Evolutionary conservation across 2,113 vertebrate species (phyloP), one percentile per base, ranked within the genome.

Genomic region (Dasyurus viverrinus): DNA sequence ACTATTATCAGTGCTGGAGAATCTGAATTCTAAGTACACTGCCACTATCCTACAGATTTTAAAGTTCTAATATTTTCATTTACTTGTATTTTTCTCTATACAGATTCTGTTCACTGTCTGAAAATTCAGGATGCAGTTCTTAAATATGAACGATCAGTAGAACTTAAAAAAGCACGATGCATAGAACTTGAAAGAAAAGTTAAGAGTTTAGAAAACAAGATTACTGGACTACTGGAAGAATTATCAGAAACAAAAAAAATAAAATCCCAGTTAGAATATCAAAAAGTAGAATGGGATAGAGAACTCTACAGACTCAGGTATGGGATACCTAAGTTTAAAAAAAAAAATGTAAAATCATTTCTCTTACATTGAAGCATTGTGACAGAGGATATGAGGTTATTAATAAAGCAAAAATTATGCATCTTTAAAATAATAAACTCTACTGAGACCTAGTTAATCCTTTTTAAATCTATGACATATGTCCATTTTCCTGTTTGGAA

Each of bases 41-140:
- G 23, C 54, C 23, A 54, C 19, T 54, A 52, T 52, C 50, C 50
- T 52, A 52, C 50, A 52, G 50, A 54, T 54, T 54, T 54, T 54
- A 54, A 54, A 54, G 6, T 54, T 3, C 54, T 54, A 23, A 23
- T 54, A 48, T 84, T 93, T 97, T 10, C 91, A 36, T 95, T 90
- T 94, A 23, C 68, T 97, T 95, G 36, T 96, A 89, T 96, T 98
- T 2, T 95, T 90, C 93, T 89, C 92, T 54, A 94, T 94, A 90
- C 96, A 99, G 99, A 99, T 98, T 99, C 99, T 0, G 98, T 98
- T 91, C 99, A 95, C 96, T 97, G 99, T 55, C 98, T 99, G 97
- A 99, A 99, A 98, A 98, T 99, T 48, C 99, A 99, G 95, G 99
- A 99, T 97, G 98, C 99, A 96, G 97, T 99, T 97, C 99, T 99